Base-by-base conservation (phyloP, 2,888 invertebrate species). In the Plebejus melissa region DNA sequence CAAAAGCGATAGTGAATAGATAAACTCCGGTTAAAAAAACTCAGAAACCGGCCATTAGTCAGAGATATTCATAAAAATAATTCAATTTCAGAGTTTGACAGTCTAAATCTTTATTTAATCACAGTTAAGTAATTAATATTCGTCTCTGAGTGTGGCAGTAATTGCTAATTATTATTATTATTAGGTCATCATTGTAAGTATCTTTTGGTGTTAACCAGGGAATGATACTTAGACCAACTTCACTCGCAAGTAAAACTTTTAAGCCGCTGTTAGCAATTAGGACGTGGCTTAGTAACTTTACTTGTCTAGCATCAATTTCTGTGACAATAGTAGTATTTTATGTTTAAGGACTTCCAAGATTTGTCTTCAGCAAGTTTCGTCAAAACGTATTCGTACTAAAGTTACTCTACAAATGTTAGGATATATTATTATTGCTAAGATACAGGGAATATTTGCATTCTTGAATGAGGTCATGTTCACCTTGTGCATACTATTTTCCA, bases 271-370 rank as follows among this genome's bases (percentile, higher is more conserved):
- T 22, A 70, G 54, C 70, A 70, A 70, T 22, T 70, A 41, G n/a
- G 41, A 3, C 70, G 32, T 22, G 3, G 22, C 70, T 70, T 70
- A 41, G n/a, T 16, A 70, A 69, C 69, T 69, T 69, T 38, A 69
- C 69, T 69, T 69, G 70, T 70, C 70, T 70, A 70, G 70, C 41
- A 41, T 41, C 70, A 70, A 41, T 41, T 70, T 70, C 22, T 41
- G 41, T 69, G 69, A 69, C 69, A 69, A 38, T n/a, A 69, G 22
- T 70, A 70, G 70, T 71, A 71, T 71, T 71, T 71, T 50, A 50
- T 71, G 71, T 50, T 46, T 13, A 71, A 70, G n/a, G 46, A 70
- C 41, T 70, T 70, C 41, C 22, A n/a, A 50, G 71, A n/a, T 50
- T 71, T 71, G 71, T 71, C 50, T 50, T n/a, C 9, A 28, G 41